Base-by-base conservation (phyloP, 92 coral and sea anemone genomes). In the Pocillopora grandis region DNA sequence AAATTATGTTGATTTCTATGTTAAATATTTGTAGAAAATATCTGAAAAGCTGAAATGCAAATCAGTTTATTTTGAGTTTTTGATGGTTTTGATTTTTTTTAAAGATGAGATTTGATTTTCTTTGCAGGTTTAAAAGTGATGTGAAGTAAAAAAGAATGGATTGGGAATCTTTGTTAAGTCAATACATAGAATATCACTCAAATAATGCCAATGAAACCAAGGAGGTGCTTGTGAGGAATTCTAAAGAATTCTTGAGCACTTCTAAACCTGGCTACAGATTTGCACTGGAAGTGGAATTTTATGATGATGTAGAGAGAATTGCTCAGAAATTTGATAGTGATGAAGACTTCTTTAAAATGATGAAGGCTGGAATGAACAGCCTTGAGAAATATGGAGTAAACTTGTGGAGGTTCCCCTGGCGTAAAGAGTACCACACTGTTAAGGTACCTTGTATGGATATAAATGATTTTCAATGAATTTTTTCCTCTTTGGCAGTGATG, bases 391-490 rank as follows among this genome's bases (percentile, higher is more conserved):
- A 84, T 87, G 96, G 90, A 13, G 13, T 90, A 8, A 90, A 88
- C 80, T 89, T 92, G 77, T 60, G 86, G 69, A 84, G 76, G 62
- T 88, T 77, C 73, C 93, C 96, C 20, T 92, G 96, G 96, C 86
- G 93, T 18, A 90, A 73, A 88, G 96, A 92, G 78, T 92, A 84
- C 80, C 82, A 74, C 64, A 56, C 77, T 33, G 80, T 92, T 17
- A 92, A 92, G 96, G 96, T 92, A 76, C 19, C 76, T 75, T 61
- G 17, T 60, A 14, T 36, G 33, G 4, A 20, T 13, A 72, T 36
- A 17, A 3, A 16, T 3, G 7, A 14, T 16, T 4, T 71, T 31
- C 8, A 31, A 31, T 31, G 9, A 31, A 13, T 71, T 35, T 71
- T 27, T 2, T 35, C 14, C 20, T 37, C 20, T 13, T 18, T 71